Percentiles rank a stretch among this genome's conserved stretches.
Conservation (phyloP, 2,888 invertebrate genomes). For the Stramonita haemastoma region DNA sequence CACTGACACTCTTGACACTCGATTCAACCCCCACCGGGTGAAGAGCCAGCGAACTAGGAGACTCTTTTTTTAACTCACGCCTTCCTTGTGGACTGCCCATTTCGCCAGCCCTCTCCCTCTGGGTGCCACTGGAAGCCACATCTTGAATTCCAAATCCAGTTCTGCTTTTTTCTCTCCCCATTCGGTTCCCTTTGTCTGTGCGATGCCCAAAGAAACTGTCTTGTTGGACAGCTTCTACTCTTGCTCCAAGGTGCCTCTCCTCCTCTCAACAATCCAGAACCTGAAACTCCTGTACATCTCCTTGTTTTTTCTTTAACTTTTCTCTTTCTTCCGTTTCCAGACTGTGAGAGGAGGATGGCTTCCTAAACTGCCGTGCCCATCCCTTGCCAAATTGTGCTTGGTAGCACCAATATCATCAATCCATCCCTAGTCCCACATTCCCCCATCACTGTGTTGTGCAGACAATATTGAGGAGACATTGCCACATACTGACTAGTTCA, state of each 20-base stretch:
- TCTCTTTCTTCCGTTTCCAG: not conserved
- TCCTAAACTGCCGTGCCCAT: not conserved
- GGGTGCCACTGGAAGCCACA: constrained; percentile 26
- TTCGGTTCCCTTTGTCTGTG: not conserved
- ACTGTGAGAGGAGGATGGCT: not conserved
- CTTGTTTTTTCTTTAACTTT: not conserved
- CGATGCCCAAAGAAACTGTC: not conserved
- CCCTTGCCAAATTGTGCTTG: not conserved
- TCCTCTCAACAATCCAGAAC: not conserved
- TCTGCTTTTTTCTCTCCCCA: not conserved
- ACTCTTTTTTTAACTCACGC: not conserved
- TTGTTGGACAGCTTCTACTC: not conserved
- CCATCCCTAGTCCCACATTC: constrained; percentile 2
- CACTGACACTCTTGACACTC: not conserved
- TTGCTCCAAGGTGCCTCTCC: not conserved
- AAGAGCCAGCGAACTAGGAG: not conserved
- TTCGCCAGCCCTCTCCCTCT: not conserved
- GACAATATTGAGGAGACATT: constrained; percentile 23
- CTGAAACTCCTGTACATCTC: not conserved
- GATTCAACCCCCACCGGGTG: not conserved
- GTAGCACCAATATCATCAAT: constrained; percentile 30
- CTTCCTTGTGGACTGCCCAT: not conserved
- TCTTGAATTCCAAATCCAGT: not conserved
- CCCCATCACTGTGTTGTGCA: constrained; percentile 23
- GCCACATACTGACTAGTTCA: constrained; percentile 34